These are phyloP conservation scores for Eidolon dupreanum DNA, from an alignment of 2,797 vertebrate species.

Conservation along the genomic window DNA sequence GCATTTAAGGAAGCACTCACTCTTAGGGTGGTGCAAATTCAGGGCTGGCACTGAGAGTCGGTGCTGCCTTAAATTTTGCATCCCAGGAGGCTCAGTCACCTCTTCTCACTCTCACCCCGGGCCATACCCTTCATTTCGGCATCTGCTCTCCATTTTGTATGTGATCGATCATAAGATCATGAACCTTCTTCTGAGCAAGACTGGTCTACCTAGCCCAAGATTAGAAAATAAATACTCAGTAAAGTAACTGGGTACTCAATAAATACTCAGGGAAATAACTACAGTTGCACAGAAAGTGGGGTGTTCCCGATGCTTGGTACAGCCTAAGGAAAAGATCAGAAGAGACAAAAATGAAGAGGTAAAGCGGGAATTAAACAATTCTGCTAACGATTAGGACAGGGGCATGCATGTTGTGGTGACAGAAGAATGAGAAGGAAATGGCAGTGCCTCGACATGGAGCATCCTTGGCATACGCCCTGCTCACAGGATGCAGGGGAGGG, in stretches of 20 bases:
- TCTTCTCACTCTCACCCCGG: neutral
- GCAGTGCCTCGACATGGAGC: fast-evolving
- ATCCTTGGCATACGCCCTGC: neutral
- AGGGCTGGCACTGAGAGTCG: fast-evolving
- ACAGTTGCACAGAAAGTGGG: neutral
- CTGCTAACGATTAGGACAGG: neutral
- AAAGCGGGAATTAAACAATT: neutral
- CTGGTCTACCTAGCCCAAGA: too few species aligned
- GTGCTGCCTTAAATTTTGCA: neutral
- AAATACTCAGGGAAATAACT: neutral
- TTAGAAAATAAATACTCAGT: neutral
- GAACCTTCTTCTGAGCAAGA: neutral
- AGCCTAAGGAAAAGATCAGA: neutral
- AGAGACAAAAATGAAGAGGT: neutral
- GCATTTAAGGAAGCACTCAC: neutral
- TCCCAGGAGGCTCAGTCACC: neutral
- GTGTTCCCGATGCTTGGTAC: neutral
- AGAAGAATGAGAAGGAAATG: neutral
- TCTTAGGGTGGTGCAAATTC: fast-evolving
- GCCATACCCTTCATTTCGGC: neutral
- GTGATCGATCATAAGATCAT: neutral
- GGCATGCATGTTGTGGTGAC: neutral
- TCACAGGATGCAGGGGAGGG: neutral
- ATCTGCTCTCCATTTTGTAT: neutral
- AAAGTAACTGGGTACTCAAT: neutral